phyloP scores from a whole-genome alignment of 2,888 invertebrate genomes.

The Pharmacophagus antenor region DNA sequence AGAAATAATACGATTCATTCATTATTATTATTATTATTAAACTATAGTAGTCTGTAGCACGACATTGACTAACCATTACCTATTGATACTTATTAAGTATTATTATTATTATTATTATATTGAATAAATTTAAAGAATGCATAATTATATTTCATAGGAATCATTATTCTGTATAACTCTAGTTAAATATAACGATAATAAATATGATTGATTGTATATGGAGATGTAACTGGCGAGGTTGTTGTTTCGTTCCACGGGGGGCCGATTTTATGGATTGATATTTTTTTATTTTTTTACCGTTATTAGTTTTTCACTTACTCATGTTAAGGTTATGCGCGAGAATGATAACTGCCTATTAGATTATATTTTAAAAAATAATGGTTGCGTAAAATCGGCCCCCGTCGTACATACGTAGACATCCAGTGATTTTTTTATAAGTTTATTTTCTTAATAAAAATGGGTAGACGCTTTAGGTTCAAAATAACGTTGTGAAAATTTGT shows the following conservation, averaged over 20 bases:
- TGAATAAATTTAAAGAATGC: slow-evolving; percentile 81
- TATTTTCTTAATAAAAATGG: slow-evolving; percentile 81
- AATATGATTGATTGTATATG: slow-evolving; percentile 71
- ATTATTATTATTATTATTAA: slow-evolving; percentile 72
- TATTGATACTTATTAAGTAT: slow-evolving; percentile 81
- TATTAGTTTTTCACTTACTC: slow-evolving; percentile 78
- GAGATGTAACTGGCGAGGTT: slow-evolving; percentile 61
- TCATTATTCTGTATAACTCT: slow-evolving; percentile 82
- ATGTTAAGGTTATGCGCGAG: slow-evolving; percentile 71
- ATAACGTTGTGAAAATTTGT: slow-evolving; percentile 82
- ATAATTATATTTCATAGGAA: slow-evolving; percentile 82
- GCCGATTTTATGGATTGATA: slow-evolving; percentile 76
- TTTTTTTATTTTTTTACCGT: slow-evolving; percentile 82
- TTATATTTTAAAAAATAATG: slow-evolving; percentile 80
- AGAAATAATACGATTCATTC: slow-evolving; percentile 78
- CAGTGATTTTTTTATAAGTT: slow-evolving; percentile 79
- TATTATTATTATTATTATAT: slow-evolving; percentile 80
- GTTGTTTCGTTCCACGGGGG: slow-evolving; percentile 68
- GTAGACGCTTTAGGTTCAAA: slow-evolving; percentile 81
- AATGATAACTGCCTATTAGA: slow-evolving; percentile 78
- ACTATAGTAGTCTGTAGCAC: slow-evolving; percentile 78
- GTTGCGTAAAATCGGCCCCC: slow-evolving; percentile 74
- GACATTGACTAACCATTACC: slow-evolving; percentile 80
- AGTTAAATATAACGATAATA: slow-evolving; percentile 80
- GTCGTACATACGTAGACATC: slow-evolving; percentile 71